These are phyloP conservation scores for Ispidina lecontei DNA, from an alignment of 2,797 vertebrate genomes.

Conservation along the genomic window DNA sequence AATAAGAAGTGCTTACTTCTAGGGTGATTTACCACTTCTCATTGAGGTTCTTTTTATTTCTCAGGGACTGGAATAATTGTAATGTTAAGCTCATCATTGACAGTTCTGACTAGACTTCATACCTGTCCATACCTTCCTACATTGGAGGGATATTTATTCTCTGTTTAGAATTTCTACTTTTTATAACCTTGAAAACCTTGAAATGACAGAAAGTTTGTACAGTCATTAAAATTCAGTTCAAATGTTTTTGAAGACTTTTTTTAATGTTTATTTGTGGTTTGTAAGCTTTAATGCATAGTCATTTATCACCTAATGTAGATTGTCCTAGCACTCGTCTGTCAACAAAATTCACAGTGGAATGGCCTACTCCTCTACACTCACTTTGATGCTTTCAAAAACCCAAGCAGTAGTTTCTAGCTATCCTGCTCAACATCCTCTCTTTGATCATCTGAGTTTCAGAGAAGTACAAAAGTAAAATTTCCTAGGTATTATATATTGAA, in stretches of 20 bases:
- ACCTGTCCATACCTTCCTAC: background rate
- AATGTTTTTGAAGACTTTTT: background rate
- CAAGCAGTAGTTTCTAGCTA: background rate
- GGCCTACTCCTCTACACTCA: background rate
- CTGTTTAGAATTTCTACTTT: background rate
- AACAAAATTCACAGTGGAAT: background rate
- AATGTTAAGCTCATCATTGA: background rate
- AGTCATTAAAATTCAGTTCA: background rate
- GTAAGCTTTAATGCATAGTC: constrained; percentile 5
- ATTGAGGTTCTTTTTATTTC: background rate
- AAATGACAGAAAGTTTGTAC: background rate
- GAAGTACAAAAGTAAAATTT: background rate
- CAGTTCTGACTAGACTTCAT: background rate
- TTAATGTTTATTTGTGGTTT: background rate
- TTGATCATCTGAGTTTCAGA: background rate
- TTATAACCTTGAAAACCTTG: background rate
- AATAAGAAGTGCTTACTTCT: background rate
- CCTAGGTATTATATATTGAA: background rate
- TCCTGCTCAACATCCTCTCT: background rate
- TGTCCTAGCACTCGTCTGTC: constrained; percentile 47
- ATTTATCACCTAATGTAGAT: background rate
- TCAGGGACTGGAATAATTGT: background rate
- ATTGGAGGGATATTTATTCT: background rate
- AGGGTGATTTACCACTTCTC: background rate
- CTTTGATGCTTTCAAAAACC: background rate